Evolutionary conservation across 1,140 invertebrate genomes (phyloP).

Genomic region (Magallana angulata): DNA sequence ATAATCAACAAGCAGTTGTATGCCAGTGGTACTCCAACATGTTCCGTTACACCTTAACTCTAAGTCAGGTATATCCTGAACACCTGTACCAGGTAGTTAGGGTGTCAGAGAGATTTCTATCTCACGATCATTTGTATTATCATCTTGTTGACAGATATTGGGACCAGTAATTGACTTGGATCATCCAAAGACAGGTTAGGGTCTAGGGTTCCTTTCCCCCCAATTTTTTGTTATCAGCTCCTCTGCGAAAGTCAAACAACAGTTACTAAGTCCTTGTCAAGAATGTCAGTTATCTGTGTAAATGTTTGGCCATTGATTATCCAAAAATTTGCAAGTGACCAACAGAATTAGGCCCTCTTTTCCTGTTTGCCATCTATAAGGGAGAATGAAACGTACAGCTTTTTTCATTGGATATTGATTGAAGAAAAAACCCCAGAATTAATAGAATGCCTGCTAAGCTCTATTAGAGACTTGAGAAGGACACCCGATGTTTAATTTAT

Average conservation of each 20-base stretch:
- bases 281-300: slow-evolving; percentile 28
- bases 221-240: slow-evolving; percentile 12
- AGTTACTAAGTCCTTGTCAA: slow-evolving; percentile 24
- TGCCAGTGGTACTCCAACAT: no score
- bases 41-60: no score
- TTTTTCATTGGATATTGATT: background rate
- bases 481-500: no score
- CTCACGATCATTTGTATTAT: background rate
- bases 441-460: no score
- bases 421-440: no score
- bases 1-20: no score
- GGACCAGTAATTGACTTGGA: background rate
- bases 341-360: background rate
- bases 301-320: slow-evolving; percentile 20
- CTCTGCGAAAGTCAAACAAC: background rate
- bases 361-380: background rate
- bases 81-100: background rate
- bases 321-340: slow-evolving; percentile 12
- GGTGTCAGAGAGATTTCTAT: background rate
- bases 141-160: background rate
- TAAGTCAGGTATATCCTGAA: background rate
- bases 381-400: background rate
- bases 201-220: background rate
- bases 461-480: no score
- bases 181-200: background rate